Percentiles rank a stretch among this genome's conserved stretches.
These are phyloP conservation scores for Nymphalis urticae DNA, from an alignment of 2,888 invertebrate genomes.

Conservation along the genomic window DNA sequence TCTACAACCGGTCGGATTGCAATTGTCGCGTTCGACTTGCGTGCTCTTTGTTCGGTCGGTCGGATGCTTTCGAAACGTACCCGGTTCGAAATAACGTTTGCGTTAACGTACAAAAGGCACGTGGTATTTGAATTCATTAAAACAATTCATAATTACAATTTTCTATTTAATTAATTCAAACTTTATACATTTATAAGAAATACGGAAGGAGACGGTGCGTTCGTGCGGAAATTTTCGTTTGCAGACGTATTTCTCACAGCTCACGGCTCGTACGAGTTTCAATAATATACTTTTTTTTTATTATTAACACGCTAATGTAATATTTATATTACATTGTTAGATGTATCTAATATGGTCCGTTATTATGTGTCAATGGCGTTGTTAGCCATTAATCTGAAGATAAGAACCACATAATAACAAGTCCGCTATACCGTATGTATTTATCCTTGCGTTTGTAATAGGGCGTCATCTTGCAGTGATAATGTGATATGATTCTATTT, in stretches of 20 bases:
- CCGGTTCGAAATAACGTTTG: slow-evolving; percentile 64
- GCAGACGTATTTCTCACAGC: slow-evolving; percentile 7
- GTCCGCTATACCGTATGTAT: not conserved
- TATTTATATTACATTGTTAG: not conserved
- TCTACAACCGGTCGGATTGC: slow-evolving; percentile 55
- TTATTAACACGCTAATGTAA: not conserved
- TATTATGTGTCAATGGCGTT: slow-evolving; percentile 25
- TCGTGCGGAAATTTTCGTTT: slow-evolving; percentile 22
- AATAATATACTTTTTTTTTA: not conserved
- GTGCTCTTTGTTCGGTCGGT: slow-evolving; percentile 72
- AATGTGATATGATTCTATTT: slow-evolving; percentile 38
- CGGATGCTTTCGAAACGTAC: slow-evolving; percentile 70
- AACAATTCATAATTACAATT: slow-evolving; percentile 50
- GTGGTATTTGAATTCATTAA: slow-evolving; percentile 49
- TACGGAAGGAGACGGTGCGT: slow-evolving; percentile 16
- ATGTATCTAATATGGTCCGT: slow-evolving; percentile 29
- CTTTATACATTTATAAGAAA: slow-evolving; percentile 25
- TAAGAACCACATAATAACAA: slow-evolving; percentile 35
- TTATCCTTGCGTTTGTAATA: slow-evolving; percentile 23
- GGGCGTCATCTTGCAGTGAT: slow-evolving; percentile 41
- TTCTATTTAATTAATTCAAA: slow-evolving; percentile 41
- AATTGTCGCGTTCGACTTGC: slow-evolving; percentile 67
- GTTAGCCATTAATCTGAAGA: slow-evolving; percentile 41
- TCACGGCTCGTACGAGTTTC: not conserved
- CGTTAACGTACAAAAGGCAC: slow-evolving; percentile 43